These are phyloP conservation scores for Oreochromis grahami DNA, from an alignment of 2,797 vertebrate species.

Conservation along the genomic window DNA sequence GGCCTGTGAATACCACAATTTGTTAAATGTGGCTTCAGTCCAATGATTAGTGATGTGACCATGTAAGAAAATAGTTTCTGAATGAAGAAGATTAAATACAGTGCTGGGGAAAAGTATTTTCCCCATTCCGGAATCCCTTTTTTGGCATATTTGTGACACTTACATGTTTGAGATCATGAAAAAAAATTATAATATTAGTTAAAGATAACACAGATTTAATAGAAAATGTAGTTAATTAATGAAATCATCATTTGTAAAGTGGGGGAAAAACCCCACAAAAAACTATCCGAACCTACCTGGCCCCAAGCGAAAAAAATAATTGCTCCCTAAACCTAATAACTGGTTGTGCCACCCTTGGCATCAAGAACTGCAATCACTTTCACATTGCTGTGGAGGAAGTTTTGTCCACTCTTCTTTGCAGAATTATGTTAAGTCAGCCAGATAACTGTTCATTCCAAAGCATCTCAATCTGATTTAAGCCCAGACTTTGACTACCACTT, in stretches of 20 bases:
- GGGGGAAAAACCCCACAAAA: fast-evolving
- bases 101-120: background rate
- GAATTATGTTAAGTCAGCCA: background rate
- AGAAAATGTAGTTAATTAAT: background rate
- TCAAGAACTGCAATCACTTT: background rate
- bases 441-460: background rate
- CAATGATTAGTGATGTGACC: background rate
- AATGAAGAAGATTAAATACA: background rate
- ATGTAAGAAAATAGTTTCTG: background rate
- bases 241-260: background rate
- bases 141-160: background rate
- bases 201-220: background rate
- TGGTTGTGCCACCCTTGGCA: background rate
- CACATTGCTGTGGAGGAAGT: background rate
- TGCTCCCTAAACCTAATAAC: background rate
- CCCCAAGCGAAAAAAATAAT: background rate
- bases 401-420: background rate
- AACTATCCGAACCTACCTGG: background rate
- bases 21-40: background rate
- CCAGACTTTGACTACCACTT: background rate
- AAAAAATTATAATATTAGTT: background rate
- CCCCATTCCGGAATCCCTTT: background rate
- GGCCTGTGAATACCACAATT: background rate
- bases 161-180: background rate
- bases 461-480: background rate